Evolutionary conservation across 2,113 vertebrate species (phyloP), one percentile per base, ranked within the genome.

Genomic region (Blennius ocellaris): DNA sequence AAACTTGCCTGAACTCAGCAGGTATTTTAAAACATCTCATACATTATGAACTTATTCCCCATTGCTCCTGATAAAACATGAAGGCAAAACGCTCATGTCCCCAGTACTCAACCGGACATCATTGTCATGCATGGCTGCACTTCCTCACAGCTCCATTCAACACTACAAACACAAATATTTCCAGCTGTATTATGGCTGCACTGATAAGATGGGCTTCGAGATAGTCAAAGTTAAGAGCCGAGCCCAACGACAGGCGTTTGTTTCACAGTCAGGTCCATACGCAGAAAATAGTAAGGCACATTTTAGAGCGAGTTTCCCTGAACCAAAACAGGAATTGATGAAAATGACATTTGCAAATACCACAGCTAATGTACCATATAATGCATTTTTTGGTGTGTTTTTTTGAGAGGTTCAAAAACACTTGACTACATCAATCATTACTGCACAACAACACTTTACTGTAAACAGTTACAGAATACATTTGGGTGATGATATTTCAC

Each of bases 231-330:
- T 40, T 3, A 17, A 56, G 14, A 36, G 16, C 36, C 5, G 21
- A 16, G 53, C 11, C 60, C n/a, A 65, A 64, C 76, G 59, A 56
- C 47, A 48, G 14, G 56, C 49, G 55, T 72, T 76, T 80, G 65
- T 72, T 73, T 49, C 53, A 17, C 7, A 10, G 49, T 55, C 44
- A 54, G 37, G 52, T 45, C 44, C 39, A 16, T 73, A 73, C 75
- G 74, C 37, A 85, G 41, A 80, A 64, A 85, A 72, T 69, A 76
- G 58, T 59, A 85, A 85, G 65, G 81, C 17, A 51, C 49, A 70
- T 71, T 68, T 66, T 50, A 57, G 58, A 36, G 51, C 0, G 11
- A 11, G 6, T 72, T 11, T 56, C 39, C 30, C 54, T 62, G 11
- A 78, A 63, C 58, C 57, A 88, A 78, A 88, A 84, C 62, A 78